These are phyloP conservation scores for Lobophora halterata DNA, from an alignment of 2,888 invertebrate genomes.

Conservation along the genomic window DNA sequence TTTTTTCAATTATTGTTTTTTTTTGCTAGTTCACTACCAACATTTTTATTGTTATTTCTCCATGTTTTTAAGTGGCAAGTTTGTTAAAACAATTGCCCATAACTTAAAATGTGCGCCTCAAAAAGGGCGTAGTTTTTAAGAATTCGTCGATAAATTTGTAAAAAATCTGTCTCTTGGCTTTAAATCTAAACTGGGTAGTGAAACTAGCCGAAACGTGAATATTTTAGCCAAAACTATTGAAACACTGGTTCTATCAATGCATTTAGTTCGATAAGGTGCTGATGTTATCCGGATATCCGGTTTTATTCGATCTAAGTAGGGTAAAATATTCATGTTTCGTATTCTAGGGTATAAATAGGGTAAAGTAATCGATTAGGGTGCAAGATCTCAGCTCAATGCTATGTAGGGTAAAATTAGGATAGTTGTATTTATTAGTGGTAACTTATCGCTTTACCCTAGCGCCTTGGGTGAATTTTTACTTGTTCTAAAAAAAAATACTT, in stretches of 20 bases:
- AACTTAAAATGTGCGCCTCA: too few relatives aligned
- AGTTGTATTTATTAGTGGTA: constrained; percentile 60
- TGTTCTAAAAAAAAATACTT: too few relatives aligned
- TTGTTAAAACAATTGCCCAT: too few relatives aligned
- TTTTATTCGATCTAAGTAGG: constrained; percentile 6
- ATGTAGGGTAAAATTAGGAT: constrained; percentile 66
- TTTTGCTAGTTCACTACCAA: constrained; percentile 18
- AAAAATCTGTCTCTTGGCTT: too few relatives aligned
- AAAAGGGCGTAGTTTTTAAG: too few relatives aligned
- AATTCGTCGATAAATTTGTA: too few relatives aligned
- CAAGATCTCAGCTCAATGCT: constrained; percentile 80
- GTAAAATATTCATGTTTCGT: constrained; percentile 26
- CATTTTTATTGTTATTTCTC: constrained; percentile 16
- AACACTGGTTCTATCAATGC: constrained; percentile 18
- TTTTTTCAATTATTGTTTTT: constrained; percentile 13
- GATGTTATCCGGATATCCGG: constrained; percentile 2
- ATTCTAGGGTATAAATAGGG: constrained; percentile 19
- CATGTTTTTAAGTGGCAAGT: too few relatives aligned
- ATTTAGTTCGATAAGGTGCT: constrained; percentile 25
- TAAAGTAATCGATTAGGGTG: constrained; percentile 43
- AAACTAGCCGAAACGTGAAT: constrained; percentile 24
- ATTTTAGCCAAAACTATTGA: constrained; percentile 10
- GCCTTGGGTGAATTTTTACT: constrained; percentile 60
- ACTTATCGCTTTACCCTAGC: constrained; percentile 65
- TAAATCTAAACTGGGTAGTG: constrained; percentile 5